Evolutionary conservation across 2,797 vertebrate genomes (phyloP).

Genomic region (Esox masquinongy): DNA sequence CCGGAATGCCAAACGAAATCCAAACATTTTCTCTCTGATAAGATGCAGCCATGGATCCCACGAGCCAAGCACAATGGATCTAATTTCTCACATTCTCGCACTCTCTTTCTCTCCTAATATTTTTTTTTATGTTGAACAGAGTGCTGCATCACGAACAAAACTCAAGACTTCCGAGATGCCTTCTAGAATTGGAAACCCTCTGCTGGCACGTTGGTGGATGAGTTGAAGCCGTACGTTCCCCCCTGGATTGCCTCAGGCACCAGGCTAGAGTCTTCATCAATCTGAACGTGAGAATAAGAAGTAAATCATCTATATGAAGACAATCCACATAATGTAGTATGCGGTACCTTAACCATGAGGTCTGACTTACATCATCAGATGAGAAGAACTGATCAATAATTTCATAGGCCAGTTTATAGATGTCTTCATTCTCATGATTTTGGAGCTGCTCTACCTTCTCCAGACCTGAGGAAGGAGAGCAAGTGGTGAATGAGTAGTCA

Average conservation of each 20-base stretch:
- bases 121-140: constrained; percentile 83
- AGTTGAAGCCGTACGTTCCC: constrained; percentile 98
- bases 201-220: constrained; percentile 97
- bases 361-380: constrained; percentile 89
- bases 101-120: constrained; percentile 77
- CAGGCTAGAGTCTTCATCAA: constrained; percentile 97
- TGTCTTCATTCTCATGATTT: constrained; percentile 99
- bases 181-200: constrained; percentile 99
- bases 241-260: constrained; percentile 97
- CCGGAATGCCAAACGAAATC: constrained; percentile 98
- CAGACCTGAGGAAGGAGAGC: constrained; percentile 77
- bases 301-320: background rate
- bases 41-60: constrained; percentile 99
- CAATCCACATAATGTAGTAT: background rate
- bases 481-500: background rate
- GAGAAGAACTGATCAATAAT: constrained; percentile 99
- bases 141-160: constrained; percentile 99
- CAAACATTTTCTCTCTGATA: constrained; percentile 97
- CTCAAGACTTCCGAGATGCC: constrained; percentile 81
- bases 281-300: constrained; percentile 66
- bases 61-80: constrained; percentile 99
- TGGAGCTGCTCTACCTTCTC: constrained; percentile 98
- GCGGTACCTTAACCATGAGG: background rate
- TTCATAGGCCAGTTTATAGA: constrained; percentile 99
- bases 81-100: constrained; percentile 88